These are phyloP conservation scores for Gonocerus acuteangulatus DNA, from an alignment of 2,888 invertebrate species.

Conservation along the genomic window DNA sequence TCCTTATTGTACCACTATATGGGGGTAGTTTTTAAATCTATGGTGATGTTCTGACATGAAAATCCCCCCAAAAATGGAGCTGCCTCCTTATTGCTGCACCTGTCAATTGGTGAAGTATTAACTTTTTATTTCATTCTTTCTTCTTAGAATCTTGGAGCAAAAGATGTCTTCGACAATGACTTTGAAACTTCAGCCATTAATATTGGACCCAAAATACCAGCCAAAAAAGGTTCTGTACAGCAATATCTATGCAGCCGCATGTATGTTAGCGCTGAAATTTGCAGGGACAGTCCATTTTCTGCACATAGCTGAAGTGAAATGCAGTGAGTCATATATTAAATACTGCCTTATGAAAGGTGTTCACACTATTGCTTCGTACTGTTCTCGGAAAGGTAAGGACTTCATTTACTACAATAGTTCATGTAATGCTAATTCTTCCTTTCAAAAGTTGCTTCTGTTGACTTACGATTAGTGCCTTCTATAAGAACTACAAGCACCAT, in stretches of 20 bases:
- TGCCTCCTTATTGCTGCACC: no score
- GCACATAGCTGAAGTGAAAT: neutral
- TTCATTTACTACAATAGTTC: neutral
- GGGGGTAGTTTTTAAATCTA: no score
- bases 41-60: no score
- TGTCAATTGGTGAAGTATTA: no score
- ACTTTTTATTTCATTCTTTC: no score
- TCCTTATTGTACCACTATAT: no score
- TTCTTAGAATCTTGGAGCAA: slow-evolving; percentile 1
- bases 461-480: no score
- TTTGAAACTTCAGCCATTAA: slow-evolving; percentile 5
- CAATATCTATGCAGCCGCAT: slow-evolving; percentile 1
- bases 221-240: neutral
- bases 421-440: neutral
- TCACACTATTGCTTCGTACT: neutral
- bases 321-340: neutral
- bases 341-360: neutral
- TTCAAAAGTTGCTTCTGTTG: neutral
- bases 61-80: no score
- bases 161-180: slow-evolving; percentile 5
- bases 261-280: slow-evolving; percentile 11
- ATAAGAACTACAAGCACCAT: no score
- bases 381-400: neutral
- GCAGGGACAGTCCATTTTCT: neutral
- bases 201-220: slow-evolving; percentile 1